Percentiles rank a stretch among this genome's conserved stretches.
Evolutionary conservation across 1,140 invertebrate species (phyloP).

Genomic region (Drosophila virilis): DNA sequence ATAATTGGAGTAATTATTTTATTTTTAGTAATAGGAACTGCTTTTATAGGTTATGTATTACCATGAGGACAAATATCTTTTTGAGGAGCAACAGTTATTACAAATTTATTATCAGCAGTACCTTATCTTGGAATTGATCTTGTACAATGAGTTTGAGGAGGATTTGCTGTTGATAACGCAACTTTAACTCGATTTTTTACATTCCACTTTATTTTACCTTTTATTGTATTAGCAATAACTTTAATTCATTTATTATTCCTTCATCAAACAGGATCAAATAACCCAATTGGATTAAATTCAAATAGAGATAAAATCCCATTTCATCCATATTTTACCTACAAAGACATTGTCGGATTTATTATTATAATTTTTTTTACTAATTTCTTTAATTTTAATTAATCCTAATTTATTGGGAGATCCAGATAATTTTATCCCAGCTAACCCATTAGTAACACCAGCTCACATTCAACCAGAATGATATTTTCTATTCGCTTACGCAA

Average conservation of each 20-base stretch:
- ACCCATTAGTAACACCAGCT: too few species aligned
- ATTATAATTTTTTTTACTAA: too few species aligned
- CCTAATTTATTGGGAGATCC: slow-evolving; percentile 85
- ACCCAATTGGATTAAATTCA: slow-evolving; percentile 58
- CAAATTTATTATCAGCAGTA: slow-evolving; percentile 88
- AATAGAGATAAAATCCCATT: too few species aligned
- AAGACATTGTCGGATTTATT: too few species aligned
- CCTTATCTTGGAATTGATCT: slow-evolving; percentile 87
- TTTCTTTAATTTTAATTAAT: slow-evolving; percentile 20
- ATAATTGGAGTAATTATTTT: slow-evolving; percentile 86
- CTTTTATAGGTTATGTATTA: slow-evolving; percentile 89
- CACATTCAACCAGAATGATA: too few species aligned
- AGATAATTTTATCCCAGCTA: too few species aligned
- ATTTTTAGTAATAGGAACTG: slow-evolving; percentile 87
- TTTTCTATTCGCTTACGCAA: too few species aligned
- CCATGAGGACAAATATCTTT: slow-evolving; percentile 90
- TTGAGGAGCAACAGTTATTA: slow-evolving; percentile 85
- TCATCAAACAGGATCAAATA: slow-evolving; percentile 85
- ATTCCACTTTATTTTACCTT: slow-evolving; percentile 87
- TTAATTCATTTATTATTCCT: slow-evolving; percentile 87
- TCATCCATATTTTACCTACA: too few species aligned
- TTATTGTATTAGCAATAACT: too few species aligned
- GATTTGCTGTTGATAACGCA: too few species aligned
- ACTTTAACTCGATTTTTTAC: slow-evolving; percentile 87
- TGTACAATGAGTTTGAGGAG: slow-evolving; percentile 86